phyloP scores from a whole-genome alignment of 1,140 invertebrate species.

The Rhopalosiphum maidis region DNA sequence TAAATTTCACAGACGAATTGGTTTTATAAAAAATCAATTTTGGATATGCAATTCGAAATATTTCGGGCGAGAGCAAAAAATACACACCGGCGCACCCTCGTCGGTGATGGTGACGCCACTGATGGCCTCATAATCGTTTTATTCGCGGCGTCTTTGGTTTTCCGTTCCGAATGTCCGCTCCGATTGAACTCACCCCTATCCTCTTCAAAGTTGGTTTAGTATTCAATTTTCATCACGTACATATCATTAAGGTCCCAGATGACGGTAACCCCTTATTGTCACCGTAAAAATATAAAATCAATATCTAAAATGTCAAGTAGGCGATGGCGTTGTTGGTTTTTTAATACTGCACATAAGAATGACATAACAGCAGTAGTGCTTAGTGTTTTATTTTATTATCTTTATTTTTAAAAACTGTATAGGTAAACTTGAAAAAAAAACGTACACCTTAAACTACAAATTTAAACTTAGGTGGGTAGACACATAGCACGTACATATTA shows the following conservation, averaged over 20 bases:
- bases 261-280: constrained; percentile 1
- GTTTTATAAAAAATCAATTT: constrained; percentile 54
- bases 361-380: background rate
- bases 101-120: background rate
- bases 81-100: background rate
- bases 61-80: constrained; percentile 31
- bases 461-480: too few relatives aligned
- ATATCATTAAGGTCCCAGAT: constrained; percentile 14
- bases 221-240: constrained; percentile 30
- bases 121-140: constrained; percentile 52
- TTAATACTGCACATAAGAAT: background rate
- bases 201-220: constrained; percentile 43
- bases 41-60: constrained; percentile 50
- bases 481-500: background rate
- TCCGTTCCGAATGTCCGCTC: background rate
- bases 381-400: background rate
- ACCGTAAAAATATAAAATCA: constrained; percentile 20
- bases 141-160: constrained; percentile 38
- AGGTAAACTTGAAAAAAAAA: background rate
- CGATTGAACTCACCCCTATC: constrained; percentile 45
- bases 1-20: constrained; percentile 52
- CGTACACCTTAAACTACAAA: background rate
- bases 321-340: background rate
- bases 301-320: background rate
- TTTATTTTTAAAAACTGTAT: background rate